Percentiles rank a stretch among this genome's conserved stretches.
Conservation (phyloP, 2,797 vertebrate genomes). For the Rhabdomys pumilio region DNA sequence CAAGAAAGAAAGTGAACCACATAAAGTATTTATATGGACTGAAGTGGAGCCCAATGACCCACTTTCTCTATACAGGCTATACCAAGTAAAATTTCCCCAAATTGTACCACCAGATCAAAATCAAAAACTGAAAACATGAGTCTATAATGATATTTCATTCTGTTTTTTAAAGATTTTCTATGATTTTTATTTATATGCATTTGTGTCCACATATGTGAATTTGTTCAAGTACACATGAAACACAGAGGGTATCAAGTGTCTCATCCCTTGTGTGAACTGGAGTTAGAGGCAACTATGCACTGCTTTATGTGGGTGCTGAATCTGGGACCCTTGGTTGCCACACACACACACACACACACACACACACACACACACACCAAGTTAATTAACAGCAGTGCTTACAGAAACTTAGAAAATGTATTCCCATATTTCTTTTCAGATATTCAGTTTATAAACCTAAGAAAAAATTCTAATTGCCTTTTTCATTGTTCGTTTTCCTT, state of each 20-base stretch:
- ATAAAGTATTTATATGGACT: not conserved
- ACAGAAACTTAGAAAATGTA: not conserved
- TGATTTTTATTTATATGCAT: not conserved
- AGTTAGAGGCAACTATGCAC: not conserved
- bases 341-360: not conserved
- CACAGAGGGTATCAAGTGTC: not conserved
- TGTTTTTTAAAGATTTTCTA: not conserved
- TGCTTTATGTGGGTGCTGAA: not conserved
- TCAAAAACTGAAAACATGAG: not conserved
- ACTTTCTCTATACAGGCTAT: not conserved
- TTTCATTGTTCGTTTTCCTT: not conserved
- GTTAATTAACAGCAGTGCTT: not conserved
- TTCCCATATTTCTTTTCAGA: conserved; percentile 10
- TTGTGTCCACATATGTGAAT: not conserved
- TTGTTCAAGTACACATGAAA: not conserved
- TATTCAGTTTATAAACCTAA: not conserved
- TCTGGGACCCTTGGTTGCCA: not conserved
- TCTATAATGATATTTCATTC: conserved; percentile 24
- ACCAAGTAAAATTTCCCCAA: not conserved
- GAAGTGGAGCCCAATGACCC: not conserved
- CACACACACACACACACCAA: not conserved
- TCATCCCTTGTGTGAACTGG: no score
- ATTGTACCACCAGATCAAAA: not conserved
- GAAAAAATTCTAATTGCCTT: not conserved
- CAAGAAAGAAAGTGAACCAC: not conserved